Base-by-base conservation (phyloP, 1,140 invertebrate genomes). In the Lepidurus arcticus region DNA sequence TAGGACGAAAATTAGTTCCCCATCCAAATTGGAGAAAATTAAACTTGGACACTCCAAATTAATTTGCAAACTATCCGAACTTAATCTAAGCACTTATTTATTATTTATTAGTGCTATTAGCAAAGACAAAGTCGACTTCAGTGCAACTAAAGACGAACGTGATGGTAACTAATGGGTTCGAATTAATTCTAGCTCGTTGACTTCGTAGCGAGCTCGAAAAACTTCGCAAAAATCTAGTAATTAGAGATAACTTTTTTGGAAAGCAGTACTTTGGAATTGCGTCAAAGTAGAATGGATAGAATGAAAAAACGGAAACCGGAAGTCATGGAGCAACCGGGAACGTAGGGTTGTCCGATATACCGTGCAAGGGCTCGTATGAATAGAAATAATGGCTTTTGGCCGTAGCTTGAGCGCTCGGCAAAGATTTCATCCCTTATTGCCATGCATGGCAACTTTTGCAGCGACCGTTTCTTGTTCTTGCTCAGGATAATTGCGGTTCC, bases 371-470 rank as follows among this genome's bases (percentile, higher is more conserved):
- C 13, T 65, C 53, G 6, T 65, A 65, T 65, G 53, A 13, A 65
- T 34, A 34, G 34, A 21, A 65, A 65, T 65, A 65, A 65, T 65
- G 53, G 53, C 53, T 65, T 65, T 16, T 65, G 53, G 53, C 21
- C 21, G 53, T 9, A 65, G 21, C 53, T 34, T 34, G 34, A 34
- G 34, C 13, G 13, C 53, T 65, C 53, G 34, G 53, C 53, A 65
- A 65, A 65, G 53, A 65, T 65, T 65, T 65, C 53, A 65, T 65
- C 53, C 53, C 53, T 65, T 65, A 65, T 65, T 65, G 13, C 53
- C 53, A 65, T 65, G 53, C 53, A 65, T 65, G 53, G 53, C 21
- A 65, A 65, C 53, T 65, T 34, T 34, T 7, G 53, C 9, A 65
- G 53, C 53, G 53, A 65, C 16, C 53, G 53, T 65, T 65, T 65